Base-by-base conservation (phyloP, 1,140 invertebrate genomes). In the Notospermus geniculatus region DNA sequence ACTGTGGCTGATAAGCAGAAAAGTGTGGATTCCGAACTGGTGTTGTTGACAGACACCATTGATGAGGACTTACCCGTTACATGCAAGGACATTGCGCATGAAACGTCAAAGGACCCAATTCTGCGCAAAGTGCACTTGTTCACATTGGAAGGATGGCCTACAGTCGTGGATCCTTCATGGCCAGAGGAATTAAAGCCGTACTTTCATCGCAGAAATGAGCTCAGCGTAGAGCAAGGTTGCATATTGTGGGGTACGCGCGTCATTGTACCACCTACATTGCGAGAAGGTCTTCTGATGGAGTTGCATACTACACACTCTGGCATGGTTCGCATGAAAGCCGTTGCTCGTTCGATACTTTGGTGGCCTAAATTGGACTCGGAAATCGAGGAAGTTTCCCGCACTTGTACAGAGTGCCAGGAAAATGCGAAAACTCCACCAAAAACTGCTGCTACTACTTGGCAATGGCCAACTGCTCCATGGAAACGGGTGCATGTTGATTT, bases 401-500 rank as follows among this genome's bases (percentile, higher is more conserved):
- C n/a, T 2, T 69, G 67, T 61, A 13, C 25, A 25, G 54, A 17
- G 15, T 80, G 77, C 63, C 65, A 71, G 23, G 68, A 67, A 60
- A 55, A 62, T 27, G 36, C 57, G 17, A 68, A 25, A 65, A 70
- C 53, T 11, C 73, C 64, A 13, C 25, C 25, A 59, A 62, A 59
- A 62, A 68, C 54, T 27, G 57, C 64, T 30, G 17, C 70, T 25
- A 41, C 63, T 29, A 62, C 64, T 1, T 83, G 82, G 82, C 57
- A 66, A 11, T 65, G 62, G 57, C 70, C 80, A n/a, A 65, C 63
- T 22, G 68, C 56, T 53, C 81, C 78, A 1, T 85, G 82, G 78
- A 63, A 76, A 22, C 64, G 83, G 53, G 45, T 85, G 0, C 83
- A 86, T 63, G 70, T 82, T 0, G 85, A 85, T 66, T 84, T 82